These are phyloP conservation scores for Drosophila ochracea DNA, from an alignment of 2,888 invertebrate genomes.

Conservation along the genomic window DNA sequence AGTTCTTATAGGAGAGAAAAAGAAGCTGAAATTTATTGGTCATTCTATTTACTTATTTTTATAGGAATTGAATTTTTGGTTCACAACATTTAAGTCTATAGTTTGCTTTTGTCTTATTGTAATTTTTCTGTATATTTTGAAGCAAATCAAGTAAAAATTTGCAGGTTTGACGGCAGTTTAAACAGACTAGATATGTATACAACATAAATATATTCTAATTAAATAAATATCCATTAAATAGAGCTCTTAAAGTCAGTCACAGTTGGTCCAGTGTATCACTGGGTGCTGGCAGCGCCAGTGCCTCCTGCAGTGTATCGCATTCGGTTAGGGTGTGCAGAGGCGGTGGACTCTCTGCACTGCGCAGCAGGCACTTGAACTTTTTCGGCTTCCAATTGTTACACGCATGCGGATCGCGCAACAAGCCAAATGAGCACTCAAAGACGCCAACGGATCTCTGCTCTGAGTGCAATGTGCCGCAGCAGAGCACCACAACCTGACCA, in stretches of 20 bases:
- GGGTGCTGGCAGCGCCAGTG: conserved; percentile 74
- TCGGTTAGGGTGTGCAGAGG: conserved; percentile 63
- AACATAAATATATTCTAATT: background rate
- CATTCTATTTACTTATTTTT: background rate
- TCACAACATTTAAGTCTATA: background rate
- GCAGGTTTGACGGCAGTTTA: background rate
- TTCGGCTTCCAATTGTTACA: conserved; percentile 90
- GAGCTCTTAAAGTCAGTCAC: conserved; percentile 17
- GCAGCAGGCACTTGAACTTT: conserved; percentile 86
- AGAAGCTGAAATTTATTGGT: background rate
- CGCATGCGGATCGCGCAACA: conserved; percentile 87
- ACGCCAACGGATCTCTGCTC: conserved; percentile 86
- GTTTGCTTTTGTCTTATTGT: background rate
- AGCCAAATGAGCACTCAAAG: conserved; percentile 89
- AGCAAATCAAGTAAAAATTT: background rate
- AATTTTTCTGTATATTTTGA: background rate
- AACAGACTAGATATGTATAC: conserved; percentile 23
- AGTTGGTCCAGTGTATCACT: conserved; percentile 61
- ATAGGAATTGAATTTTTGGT: background rate
- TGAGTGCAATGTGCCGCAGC: conserved; percentile 88
- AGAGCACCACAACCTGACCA: conserved; percentile 87
- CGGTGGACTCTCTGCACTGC: conserved; percentile 76
- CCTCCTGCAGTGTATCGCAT: conserved; percentile 72
- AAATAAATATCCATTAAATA: conserved; percentile 40
- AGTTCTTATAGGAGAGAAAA: background rate